phyloP scores from a whole-genome alignment of 1,140 invertebrate genomes.

The Eupristina koningsbergeri region DNA sequence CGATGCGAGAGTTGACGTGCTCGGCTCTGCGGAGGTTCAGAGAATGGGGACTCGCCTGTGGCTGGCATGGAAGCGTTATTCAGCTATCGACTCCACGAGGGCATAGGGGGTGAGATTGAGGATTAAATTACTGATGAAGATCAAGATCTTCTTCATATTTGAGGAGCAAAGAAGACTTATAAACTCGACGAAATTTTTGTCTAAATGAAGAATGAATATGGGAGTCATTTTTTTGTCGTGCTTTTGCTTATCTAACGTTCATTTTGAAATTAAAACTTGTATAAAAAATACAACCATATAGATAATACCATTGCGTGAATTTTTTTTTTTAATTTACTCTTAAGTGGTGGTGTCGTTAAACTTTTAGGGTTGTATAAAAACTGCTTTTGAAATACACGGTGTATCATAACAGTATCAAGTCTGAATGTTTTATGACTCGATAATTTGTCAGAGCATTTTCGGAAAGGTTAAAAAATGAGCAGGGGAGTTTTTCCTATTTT shows the following conservation, averaged over 20 bases:
- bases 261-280: neutral
- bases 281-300: neutral
- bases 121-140: conserved; percentile 12
- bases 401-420: too few relatives aligned
- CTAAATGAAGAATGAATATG: neutral
- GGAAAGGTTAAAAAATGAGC: too few relatives aligned
- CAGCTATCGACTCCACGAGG: conserved; percentile 72
- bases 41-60: conserved; percentile 69
- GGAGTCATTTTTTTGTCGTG: neutral
- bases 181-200: neutral
- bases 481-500: too few relatives aligned
- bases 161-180: neutral
- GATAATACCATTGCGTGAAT: neutral
- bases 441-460: too few relatives aligned
- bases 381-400: too few relatives aligned
- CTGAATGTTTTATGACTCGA: too few relatives aligned
- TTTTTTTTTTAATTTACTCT: neutral
- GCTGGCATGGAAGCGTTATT: conserved; percentile 72
- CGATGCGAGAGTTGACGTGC: conserved; percentile 20
- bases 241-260: neutral
- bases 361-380: too few relatives aligned
- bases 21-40: conserved; percentile 39
- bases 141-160: neutral
- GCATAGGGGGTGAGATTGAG: conserved; percentile 9
- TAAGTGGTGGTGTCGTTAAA: neutral